Evolutionary conservation across 2,888 invertebrate genomes (phyloP).

Genomic region (Andrena haemorrhoa): DNA sequence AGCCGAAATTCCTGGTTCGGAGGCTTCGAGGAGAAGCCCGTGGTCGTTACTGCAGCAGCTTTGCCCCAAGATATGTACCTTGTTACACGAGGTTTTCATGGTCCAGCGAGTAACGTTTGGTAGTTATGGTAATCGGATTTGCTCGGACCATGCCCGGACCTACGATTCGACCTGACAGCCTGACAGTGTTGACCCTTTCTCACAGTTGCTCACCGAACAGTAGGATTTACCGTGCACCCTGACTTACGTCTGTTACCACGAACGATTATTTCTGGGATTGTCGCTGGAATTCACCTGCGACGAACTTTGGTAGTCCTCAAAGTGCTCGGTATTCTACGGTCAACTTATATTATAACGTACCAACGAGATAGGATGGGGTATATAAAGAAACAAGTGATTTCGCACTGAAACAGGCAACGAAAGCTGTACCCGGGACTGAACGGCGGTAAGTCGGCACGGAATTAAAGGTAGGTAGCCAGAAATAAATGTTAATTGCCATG

Average conservation of each 20-base stretch:
- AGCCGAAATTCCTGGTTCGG: background rate
- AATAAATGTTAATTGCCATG: constrained; percentile 24
- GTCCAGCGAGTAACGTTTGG: constrained; percentile 39
- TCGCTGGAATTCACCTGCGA: background rate
- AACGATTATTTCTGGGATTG: constrained; percentile 13
- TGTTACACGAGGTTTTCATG: constrained; percentile 52
- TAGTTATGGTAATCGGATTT: constrained; percentile 68
- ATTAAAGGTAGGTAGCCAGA: background rate
- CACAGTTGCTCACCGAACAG: constrained; percentile 27
- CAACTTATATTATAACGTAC: too few species aligned
- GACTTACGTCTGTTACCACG: constrained; percentile 4
- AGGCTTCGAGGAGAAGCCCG: background rate
- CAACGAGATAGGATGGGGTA: too few species aligned
- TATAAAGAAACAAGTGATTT: too few species aligned
- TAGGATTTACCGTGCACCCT: constrained; percentile 4
- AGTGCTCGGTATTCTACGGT: background rate
- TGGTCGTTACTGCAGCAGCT: constrained; percentile 26
- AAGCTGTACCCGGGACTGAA: too few species aligned
- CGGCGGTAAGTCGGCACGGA: background rate
- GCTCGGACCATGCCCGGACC: constrained; percentile 28
- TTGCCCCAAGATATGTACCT: constrained; percentile 33
- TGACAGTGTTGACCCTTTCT: constrained; percentile 40
- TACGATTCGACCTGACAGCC: constrained; percentile 42
- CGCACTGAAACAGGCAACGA: too few species aligned
- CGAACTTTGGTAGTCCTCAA: background rate